phyloP scores from a whole-genome alignment of 2,888 invertebrate genomes.

The Mythimna albipuncta region DNA sequence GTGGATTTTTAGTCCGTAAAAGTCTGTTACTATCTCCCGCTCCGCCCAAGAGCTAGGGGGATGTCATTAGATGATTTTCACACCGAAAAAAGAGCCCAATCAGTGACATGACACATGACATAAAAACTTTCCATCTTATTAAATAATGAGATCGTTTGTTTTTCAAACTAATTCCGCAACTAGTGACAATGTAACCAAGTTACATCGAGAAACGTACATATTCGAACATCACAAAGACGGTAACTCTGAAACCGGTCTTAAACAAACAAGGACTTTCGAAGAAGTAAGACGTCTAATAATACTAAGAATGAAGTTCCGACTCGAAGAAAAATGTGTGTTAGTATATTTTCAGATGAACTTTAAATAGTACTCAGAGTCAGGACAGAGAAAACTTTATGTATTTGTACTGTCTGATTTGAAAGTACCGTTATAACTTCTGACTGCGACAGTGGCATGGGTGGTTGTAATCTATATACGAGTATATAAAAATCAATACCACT shows the following conservation, averaged over 20 bases:
- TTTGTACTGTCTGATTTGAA: slow-evolving; percentile 26
- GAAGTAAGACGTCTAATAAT: slow-evolving; percentile 48
- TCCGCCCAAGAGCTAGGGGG: too few relatives aligned
- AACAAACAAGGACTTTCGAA: slow-evolving; percentile 50
- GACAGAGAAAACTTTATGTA: slow-evolving; percentile 18
- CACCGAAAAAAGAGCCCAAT: neutral
- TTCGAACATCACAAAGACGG: slow-evolving; percentile 17
- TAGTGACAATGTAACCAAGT: neutral
- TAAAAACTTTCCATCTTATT: neutral
- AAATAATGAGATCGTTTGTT: neutral
- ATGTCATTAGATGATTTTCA: too few relatives aligned
- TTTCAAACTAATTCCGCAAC: neutral
- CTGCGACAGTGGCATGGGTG: neutral
- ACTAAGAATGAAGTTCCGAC: slow-evolving; percentile 46
- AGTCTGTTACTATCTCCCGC: too few relatives aligned
- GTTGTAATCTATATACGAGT: too few relatives aligned
- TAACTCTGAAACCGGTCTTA: slow-evolving; percentile 36
- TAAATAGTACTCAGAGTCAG: slow-evolving; percentile 21
- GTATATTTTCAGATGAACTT: slow-evolving; percentile 44
- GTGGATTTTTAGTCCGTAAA: too few relatives aligned
- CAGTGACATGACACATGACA: neutral
- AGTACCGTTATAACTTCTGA: neutral
- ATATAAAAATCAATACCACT: too few relatives aligned
- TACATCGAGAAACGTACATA: neutral
- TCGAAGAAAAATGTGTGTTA: slow-evolving; percentile 33